Conservation (phyloP, 2,797 vertebrate species). For the Erethizon dorsatum region DNA sequence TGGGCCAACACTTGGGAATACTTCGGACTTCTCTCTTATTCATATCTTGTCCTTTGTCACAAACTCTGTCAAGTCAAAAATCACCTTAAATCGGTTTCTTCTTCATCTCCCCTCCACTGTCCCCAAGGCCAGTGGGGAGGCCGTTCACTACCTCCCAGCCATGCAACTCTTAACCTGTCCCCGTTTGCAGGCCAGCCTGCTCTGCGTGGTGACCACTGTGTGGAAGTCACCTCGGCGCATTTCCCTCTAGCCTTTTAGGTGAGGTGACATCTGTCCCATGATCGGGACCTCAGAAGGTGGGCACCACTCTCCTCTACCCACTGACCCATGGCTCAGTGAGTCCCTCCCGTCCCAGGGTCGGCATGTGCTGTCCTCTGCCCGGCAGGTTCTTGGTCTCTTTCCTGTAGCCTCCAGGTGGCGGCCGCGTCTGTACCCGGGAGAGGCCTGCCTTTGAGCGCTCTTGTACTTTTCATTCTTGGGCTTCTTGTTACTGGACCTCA, state of each 20-base stretch:
- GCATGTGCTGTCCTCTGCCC: background rate
- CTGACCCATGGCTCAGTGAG: background rate
- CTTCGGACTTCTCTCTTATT: background rate
- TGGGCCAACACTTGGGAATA: background rate
- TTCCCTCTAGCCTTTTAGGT: background rate
- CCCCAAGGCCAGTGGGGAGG: background rate
- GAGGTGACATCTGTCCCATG: background rate
- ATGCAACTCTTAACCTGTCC: background rate
- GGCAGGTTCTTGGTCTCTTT: background rate
- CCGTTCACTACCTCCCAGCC: background rate
- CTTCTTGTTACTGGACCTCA: background rate
- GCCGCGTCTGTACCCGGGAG: background rate
- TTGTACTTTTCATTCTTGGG: background rate
- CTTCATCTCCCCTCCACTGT: background rate
- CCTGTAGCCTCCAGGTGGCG: background rate
- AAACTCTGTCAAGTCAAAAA: slow-evolving; percentile 37
- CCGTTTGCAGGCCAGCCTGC: background rate
- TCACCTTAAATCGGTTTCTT: slow-evolving; percentile 23
- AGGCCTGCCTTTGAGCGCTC: slow-evolving; percentile 29
- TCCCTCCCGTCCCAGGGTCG: background rate
- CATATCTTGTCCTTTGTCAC: background rate
- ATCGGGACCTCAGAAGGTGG: background rate
- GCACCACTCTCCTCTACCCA: background rate
- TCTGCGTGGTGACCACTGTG: background rate
- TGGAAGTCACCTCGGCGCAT: background rate